These are phyloP conservation scores for Odocoileus virginianus DNA, from an alignment of 2,113 vertebrate species.

Conservation along the genomic window DNA sequence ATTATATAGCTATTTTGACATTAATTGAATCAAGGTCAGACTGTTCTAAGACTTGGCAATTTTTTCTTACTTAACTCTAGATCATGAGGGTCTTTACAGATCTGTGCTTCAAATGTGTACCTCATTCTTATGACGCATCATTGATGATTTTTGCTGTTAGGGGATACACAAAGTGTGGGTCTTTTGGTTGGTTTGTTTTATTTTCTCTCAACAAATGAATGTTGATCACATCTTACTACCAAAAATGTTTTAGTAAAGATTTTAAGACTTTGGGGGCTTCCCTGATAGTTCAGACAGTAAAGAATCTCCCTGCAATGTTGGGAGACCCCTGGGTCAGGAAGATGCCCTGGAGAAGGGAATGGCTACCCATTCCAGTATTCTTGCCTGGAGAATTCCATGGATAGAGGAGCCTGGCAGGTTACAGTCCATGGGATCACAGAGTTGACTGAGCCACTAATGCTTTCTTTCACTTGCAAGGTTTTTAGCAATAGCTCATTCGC, in stretches of 20 bases:
- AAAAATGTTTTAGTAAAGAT: background rate
- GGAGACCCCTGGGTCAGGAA: background rate
- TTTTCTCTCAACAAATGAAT: background rate
- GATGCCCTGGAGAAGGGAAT: background rate
- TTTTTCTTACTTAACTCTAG: background rate
- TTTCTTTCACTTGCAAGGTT: background rate
- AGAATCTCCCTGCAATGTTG: background rate
- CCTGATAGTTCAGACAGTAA: background rate
- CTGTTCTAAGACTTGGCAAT: background rate
- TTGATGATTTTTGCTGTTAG: background rate
- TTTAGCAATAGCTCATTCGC: background rate
- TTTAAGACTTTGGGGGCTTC: background rate
- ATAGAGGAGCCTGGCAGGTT: background rate
- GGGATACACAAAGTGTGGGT: background rate
- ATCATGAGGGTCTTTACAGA: background rate
- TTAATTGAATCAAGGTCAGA: background rate
- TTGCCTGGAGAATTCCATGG: background rate
- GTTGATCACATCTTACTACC: background rate
- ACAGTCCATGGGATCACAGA: background rate
- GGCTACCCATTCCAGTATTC: background rate
- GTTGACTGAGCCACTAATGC: background rate
- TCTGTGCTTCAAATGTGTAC: background rate
- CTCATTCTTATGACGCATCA: background rate
- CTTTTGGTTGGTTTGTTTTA: background rate
- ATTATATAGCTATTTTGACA: accelerated